Evolutionary conservation across 2,113 vertebrate species (phyloP), one percentile per base, ranked within the genome.

Genomic region (Apodemus sylvaticus): DNA sequence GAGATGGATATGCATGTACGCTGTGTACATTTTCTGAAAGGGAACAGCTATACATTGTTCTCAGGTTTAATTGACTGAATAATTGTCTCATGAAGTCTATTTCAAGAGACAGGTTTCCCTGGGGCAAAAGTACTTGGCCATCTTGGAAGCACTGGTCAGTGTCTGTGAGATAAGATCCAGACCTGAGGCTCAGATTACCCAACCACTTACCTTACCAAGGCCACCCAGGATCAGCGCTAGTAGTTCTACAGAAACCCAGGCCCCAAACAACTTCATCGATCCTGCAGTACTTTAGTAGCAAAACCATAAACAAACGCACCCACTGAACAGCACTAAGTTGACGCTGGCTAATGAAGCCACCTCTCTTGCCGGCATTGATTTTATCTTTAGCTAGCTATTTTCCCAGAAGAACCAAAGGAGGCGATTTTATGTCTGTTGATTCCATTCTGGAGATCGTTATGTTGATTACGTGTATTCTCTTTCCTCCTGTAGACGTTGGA

Each of bases 391-490:
- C 94, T 95, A 96, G 90, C 90, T 93, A 82, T 96, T 96, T 93
- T 96, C 95, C 96, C 95, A 89, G 79, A 95, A 92, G 96, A 94
- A 95, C 94, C 78, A 96, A 96, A 94, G 93, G 70, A 96, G 94
- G 92, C 6, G 91, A 94, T 96, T 97, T 96, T 95, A 95, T 96
- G 96, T 97, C 89, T 96, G 96, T 90, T 95, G 89, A 96, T 94
- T 96, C 88, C 94, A 95, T 97, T 95, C 94, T 95, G 86, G 93
- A 95, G 92, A 94, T 97, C 36, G 13, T 97, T 96, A 92, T 96
- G 95, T 87, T 97, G 95, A 97, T 97, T 97, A 96, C 89, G 93
- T 95, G 94, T 97, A 96, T 97, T 97, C 96, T 96, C 77, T 95
- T 96, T 91, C 58, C 82, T 92, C 1, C 0, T 93, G 89, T 97